phyloP scores from a whole-genome alignment of 2,797 vertebrate genomes.

The Pogoniulus pusillus region DNA sequence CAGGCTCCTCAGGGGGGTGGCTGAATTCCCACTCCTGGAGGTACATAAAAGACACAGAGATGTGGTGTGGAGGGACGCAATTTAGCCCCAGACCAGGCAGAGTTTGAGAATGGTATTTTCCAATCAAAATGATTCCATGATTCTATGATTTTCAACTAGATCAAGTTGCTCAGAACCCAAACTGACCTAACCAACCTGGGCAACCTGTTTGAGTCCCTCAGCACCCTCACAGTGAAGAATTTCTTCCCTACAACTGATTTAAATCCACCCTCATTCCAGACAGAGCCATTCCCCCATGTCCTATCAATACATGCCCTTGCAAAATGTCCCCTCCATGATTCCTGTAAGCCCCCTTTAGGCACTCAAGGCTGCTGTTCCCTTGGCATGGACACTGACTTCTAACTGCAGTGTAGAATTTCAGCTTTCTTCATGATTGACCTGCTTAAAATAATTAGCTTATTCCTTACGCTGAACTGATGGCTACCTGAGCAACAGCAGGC shows the following conservation, averaged over 20 bases:
- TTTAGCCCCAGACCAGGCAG: no score
- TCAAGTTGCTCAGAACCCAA: neutral
- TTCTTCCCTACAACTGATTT: neutral
- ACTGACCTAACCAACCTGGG: neutral
- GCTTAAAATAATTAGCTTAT: conserved; percentile 61
- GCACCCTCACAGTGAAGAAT: neutral
- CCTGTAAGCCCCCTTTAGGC: no score
- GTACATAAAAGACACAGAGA: no score
- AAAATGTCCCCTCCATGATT: no score
- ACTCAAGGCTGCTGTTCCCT: neutral
- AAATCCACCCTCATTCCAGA: neutral
- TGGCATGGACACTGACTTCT: neutral
- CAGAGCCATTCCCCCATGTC: no score
- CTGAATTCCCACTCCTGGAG: no score
- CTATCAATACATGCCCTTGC: neutral
- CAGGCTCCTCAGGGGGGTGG: no score
- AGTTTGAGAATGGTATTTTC: no score
- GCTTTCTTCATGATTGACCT: conserved; percentile 42
- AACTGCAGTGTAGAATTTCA: neutral
- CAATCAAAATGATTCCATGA: no score
- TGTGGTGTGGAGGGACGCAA: no score
- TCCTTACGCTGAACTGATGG: conserved; percentile 56
- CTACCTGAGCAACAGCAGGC: conserved; percentile 63
- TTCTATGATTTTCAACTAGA: neutral
- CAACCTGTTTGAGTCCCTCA: neutral